Conservation (phyloP, 1,140 invertebrate species). For the Diorhabda carinulata region DNA sequence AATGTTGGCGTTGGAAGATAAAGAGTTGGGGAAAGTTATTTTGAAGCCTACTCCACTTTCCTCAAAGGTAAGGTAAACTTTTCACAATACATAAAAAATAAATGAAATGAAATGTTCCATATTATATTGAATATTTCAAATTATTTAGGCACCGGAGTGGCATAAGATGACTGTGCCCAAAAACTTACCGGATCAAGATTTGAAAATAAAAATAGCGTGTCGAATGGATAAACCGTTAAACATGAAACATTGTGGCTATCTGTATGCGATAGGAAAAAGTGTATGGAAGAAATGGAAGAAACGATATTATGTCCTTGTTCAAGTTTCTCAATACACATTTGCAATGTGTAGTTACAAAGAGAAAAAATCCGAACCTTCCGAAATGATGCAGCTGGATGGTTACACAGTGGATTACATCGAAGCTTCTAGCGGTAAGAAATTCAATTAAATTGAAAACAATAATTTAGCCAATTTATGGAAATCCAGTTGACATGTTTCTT, state of each 20-base stretch:
- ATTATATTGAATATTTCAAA: neutral
- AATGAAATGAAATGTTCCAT: neutral
- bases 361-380: slow-evolving; percentile 97
- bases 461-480: neutral
- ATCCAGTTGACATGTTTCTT: neutral
- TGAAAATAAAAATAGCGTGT: slow-evolving; percentile 96
- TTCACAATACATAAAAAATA: neutral
- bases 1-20: slow-evolving; percentile 96
- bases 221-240: slow-evolving; percentile 98
- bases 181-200: slow-evolving; percentile 90
- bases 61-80: slow-evolving; percentile 61
- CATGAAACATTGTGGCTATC: slow-evolving; percentile 93
- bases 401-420: slow-evolving; percentile 99
- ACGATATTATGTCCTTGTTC: slow-evolving; percentile 96
- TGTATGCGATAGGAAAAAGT: slow-evolving; percentile 92
- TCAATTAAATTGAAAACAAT: neutral
- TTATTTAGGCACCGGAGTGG: slow-evolving; percentile 84
- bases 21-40: slow-evolving; percentile 94
- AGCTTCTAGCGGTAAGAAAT: slow-evolving; percentile 71
- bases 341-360: slow-evolving; percentile 99
- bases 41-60: slow-evolving; percentile 88
- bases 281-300: slow-evolving; percentile 99
- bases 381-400: slow-evolving; percentile 99
- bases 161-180: slow-evolving; percentile 95
- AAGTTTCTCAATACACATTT: slow-evolving; percentile 99